Conservation (phyloP, 2,113 vertebrate genomes). For the Chaenocephalus aceratus region DNA sequence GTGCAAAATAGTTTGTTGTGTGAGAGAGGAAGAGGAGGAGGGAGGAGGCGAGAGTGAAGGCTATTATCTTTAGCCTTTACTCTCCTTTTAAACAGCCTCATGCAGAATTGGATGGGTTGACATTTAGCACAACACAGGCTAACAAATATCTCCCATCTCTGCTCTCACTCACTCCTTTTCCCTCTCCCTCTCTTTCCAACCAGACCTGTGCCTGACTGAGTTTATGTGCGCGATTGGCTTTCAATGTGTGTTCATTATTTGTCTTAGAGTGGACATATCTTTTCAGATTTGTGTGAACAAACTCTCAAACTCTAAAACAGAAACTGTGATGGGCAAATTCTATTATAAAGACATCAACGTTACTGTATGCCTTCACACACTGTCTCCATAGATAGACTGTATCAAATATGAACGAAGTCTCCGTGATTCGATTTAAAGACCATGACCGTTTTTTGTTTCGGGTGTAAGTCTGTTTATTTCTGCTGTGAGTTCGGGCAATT, state of each 20-base stretch:
- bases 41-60: not conserved
- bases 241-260: not conserved
- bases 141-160: constrained; percentile 18
- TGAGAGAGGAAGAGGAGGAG: not conserved
- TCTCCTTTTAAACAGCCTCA: constrained; percentile 41
- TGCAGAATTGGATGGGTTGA: constrained; percentile 62
- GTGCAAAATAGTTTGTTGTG: not conserved
- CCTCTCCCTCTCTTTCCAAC: not conserved
- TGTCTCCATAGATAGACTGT: no score
- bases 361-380: no score
- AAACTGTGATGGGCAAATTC: no score
- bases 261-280: not conserved
- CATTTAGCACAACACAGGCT: constrained; percentile 63
- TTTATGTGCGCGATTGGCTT: not conserved
- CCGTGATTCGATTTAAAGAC: no score
- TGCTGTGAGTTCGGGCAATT: no score
- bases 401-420: no score
- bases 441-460: no score
- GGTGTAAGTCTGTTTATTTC: no score
- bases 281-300: no score
- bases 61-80: constrained; percentile 48
- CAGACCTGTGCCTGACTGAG: not conserved
- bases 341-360: no score
- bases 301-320: no score
- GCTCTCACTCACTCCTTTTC: not conserved